Conservation (phyloP, 2,888 invertebrate species). For the Caenorhabditis virilis region DNA sequence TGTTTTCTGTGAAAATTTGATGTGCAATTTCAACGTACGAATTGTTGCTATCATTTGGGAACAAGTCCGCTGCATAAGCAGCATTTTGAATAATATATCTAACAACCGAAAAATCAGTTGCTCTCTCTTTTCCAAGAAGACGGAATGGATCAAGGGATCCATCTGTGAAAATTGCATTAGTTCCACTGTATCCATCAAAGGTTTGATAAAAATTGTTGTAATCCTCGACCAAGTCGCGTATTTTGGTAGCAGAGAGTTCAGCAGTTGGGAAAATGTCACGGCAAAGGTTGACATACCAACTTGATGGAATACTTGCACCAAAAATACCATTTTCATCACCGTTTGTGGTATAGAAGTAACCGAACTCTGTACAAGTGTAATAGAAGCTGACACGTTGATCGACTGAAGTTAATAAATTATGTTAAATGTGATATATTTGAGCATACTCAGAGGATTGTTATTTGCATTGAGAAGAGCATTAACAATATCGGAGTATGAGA, state of each 20-base stretch:
- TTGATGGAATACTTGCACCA: slow-evolving; percentile 42
- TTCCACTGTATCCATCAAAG: slow-evolving; percentile 27
- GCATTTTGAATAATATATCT: slow-evolving; percentile 20
- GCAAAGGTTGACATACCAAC: slow-evolving; percentile 37
- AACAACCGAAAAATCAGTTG: slow-evolving; percentile 18
- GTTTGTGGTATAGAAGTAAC: slow-evolving; percentile 87
- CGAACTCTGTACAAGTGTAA: slow-evolving; percentile 93
- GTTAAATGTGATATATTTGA: too few relatives aligned
- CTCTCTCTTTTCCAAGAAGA: slow-evolving; percentile 14
- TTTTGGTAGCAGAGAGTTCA: slow-evolving; percentile 17
- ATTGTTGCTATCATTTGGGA: slow-evolving; percentile 27
- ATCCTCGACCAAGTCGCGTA: slow-evolving; percentile 15
- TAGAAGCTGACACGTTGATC: slow-evolving; percentile 78
- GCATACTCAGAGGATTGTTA: too few relatives aligned
- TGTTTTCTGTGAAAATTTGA: slow-evolving; percentile 35
- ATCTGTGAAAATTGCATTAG: slow-evolving; percentile 44
- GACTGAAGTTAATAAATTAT: slow-evolving; percentile 10
- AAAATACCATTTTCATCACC: slow-evolving; percentile 56
- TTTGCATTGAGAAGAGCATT: not conserved
- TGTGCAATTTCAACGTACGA: slow-evolving; percentile 28
- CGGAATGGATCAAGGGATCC: slow-evolving; percentile 32
- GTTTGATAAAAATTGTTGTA: slow-evolving; percentile 3
- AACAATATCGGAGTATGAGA: not conserved
- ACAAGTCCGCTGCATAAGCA: slow-evolving; percentile 41
- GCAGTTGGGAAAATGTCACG: slow-evolving; percentile 36